These are phyloP conservation scores for Hypomecis punctinalis DNA, from an alignment of 2,888 invertebrate species.

Conservation along the genomic window DNA sequence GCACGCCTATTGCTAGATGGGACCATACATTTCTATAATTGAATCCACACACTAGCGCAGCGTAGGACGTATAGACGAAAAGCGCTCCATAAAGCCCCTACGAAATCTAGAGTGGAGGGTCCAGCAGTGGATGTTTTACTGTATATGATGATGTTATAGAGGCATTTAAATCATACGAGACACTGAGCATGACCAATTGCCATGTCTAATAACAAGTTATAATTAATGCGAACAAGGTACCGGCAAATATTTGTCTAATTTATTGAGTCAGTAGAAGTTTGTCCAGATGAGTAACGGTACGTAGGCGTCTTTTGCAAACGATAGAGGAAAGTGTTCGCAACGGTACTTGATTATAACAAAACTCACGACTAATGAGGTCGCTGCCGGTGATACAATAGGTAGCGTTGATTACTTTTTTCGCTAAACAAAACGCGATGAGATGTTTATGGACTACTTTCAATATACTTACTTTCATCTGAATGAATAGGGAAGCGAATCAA, in stretches of 20 bases:
- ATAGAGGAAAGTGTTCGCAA: slow-evolving; percentile 69
- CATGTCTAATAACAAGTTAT: slow-evolving; percentile 35
- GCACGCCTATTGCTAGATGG: too few relatives aligned
- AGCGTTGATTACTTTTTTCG: slow-evolving; percentile 33
- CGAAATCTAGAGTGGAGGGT: too few relatives aligned
- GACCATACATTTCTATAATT: too few relatives aligned
- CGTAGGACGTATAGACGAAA: too few relatives aligned
- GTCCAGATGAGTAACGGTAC: slow-evolving; percentile 51
- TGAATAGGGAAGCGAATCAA: slow-evolving; percentile 13
- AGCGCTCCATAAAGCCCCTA: too few relatives aligned
- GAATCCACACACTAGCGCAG: too few relatives aligned
- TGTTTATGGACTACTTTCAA: slow-evolving; percentile 32
- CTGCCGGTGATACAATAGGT: slow-evolving; percentile 46
- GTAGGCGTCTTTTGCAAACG: slow-evolving; percentile 32
- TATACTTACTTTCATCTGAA: slow-evolving; percentile 16
- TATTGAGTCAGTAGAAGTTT: slow-evolving; percentile 17
- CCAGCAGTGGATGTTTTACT: too few relatives aligned
- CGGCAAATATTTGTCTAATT: slow-evolving; percentile 45
- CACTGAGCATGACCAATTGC: background rate
- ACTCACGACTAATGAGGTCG: slow-evolving; percentile 66
- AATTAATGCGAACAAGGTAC: slow-evolving; percentile 34
- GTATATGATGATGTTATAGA: too few relatives aligned
- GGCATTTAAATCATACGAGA: background rate
- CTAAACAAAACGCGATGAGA: slow-evolving; percentile 25
- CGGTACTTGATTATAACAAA: slow-evolving; percentile 73